Base-by-base conservation (phyloP, 1,140 invertebrate species). In the Eubasilissa regina region DNA sequence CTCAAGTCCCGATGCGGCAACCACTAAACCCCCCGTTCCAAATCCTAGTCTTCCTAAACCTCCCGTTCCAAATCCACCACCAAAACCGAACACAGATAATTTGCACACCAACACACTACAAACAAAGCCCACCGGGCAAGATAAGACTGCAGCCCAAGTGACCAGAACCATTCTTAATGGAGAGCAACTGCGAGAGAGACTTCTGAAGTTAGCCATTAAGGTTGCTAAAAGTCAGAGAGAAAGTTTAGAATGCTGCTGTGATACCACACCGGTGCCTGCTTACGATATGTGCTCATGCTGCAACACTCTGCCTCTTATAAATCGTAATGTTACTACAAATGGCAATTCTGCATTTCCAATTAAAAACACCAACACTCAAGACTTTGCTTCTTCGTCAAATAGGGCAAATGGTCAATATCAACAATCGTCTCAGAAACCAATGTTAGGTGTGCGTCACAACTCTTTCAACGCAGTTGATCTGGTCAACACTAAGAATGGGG, bases 121-220 rank as follows among this genome's bases (percentile, higher is more conserved):
- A 76, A 72, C 79, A 0, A 82, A 82, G 68, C 56, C 72, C 7
- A 21, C n/a, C 60, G 47, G 12, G 7, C 58, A 77, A 66, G 60
- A 66, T n/a, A 60, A 77, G 47, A 66, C 60, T 81, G 86, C 88
- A 60, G 86, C 84, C 74, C 87, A 89, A 66, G 87, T 89, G 76
- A 87, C 88, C 85, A 81, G 87, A 85, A 87, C 90, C 11, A 87
- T 88, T 7, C 82, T 92, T 0, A 92, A 92, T 64, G 91, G 91
- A n/a, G 91, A 92, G 78, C 91, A 92, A 81, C 83, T 92, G 60
- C 84, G 92, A 51, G 88, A 91, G 83, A 88, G 90, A 47, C 84
- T 92, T 25, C 85, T 92, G 82, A 91, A 92, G 86, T 84, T 92
- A 76, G 89, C 91, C 13, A 86, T 89, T 8, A 89, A 89, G 84